These are phyloP conservation scores for Tetrapedia diversipes DNA, from an alignment of 2,888 invertebrate genomes.

Conservation along the genomic window DNA sequence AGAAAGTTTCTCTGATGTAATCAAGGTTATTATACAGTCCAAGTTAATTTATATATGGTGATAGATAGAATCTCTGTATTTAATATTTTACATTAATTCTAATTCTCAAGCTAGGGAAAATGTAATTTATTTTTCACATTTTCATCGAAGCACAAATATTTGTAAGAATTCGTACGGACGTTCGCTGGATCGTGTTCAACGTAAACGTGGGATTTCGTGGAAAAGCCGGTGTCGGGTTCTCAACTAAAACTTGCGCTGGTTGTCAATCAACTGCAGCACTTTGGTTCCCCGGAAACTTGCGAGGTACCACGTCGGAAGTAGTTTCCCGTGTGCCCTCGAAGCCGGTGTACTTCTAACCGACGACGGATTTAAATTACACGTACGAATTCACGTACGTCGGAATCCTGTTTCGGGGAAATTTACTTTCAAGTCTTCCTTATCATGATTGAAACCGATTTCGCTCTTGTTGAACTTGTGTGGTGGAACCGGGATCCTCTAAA, in stretches of 20 bases:
- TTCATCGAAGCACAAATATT: background rate
- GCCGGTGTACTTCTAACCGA: background rate
- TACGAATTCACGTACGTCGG: constrained; percentile 29
- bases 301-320: constrained; percentile 15
- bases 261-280: constrained; percentile 29
- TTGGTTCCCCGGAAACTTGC: constrained; percentile 22
- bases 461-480: background rate
- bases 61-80: no score
- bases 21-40: no score
- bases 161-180: no score
- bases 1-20: no score
- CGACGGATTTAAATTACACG: constrained; percentile 26
- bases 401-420: constrained; percentile 4
- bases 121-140: no score
- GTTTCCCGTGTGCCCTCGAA: constrained; percentile 13
- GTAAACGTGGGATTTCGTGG: background rate
- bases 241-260: constrained; percentile 7
- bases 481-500: background rate
- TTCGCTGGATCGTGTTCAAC: background rate
- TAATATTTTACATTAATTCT: no score
- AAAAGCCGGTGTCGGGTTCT: constrained; percentile 16
- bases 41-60: no score
- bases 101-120: no score
- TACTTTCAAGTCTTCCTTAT: background rate
- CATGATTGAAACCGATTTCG: background rate